Evolutionary conservation across 1,140 invertebrate species (phyloP).

Genomic region (Brachionus plicatilis): DNA sequence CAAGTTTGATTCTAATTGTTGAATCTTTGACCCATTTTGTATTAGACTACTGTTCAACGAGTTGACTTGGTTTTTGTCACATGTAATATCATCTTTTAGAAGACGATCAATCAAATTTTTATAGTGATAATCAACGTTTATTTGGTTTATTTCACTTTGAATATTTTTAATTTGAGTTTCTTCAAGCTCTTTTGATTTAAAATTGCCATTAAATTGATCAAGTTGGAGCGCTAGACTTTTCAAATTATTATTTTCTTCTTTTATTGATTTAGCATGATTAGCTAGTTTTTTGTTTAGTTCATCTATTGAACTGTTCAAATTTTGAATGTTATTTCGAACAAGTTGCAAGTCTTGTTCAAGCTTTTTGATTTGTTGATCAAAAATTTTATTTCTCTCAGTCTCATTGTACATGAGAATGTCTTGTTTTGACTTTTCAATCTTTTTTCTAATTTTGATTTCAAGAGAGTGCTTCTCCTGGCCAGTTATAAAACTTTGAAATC

Average conservation of each 20-base stretch:
- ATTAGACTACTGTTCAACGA: background rate
- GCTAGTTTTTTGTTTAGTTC: background rate
- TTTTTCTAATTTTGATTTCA: background rate
- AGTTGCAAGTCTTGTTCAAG: background rate
- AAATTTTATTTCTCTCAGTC: background rate
- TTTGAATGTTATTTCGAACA: background rate
- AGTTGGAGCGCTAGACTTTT: background rate
- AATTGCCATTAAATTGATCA: background rate
- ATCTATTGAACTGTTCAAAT: background rate
- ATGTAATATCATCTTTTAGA: background rate
- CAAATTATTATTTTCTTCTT: background rate
- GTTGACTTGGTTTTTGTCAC: background rate
- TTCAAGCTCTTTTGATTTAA: background rate
- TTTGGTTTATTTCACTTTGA: constrained; percentile 17
- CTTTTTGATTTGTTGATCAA: background rate
- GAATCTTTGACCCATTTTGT: background rate
- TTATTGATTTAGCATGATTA: background rate
- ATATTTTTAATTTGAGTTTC: background rate
- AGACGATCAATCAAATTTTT: background rate
- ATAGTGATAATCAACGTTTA: background rate
- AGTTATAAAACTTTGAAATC: background rate
- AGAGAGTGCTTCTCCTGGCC: background rate
- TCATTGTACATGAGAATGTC: background rate
- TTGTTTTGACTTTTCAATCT: background rate
- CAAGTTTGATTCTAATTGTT: background rate